Evolutionary conservation across 2,888 invertebrate species (phyloP).

Genomic region (Chironomus tentans): DNA sequence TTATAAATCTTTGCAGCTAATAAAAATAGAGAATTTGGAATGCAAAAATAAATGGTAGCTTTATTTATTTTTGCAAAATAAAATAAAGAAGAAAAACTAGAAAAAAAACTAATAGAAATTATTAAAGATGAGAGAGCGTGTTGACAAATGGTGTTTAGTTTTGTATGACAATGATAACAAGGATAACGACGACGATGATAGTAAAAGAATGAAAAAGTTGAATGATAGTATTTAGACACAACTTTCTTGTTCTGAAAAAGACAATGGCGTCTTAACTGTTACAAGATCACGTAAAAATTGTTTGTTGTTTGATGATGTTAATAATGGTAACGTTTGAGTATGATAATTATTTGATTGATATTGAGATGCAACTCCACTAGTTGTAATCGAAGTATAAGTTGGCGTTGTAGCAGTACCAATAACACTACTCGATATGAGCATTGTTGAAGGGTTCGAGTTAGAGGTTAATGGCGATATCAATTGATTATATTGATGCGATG

Average conservation of each 20-base stretch:
- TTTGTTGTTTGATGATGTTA: conserved; percentile 30
- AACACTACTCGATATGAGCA: conserved; percentile 5
- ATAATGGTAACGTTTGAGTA: conserved; percentile 19
- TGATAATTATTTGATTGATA: conserved; percentile 19
- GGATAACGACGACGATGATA: too few relatives aligned
- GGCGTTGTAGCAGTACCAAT: conserved; percentile 9
- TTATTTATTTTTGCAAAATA: too few relatives aligned
- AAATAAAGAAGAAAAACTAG: too few relatives aligned
- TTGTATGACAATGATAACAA: too few relatives aligned
- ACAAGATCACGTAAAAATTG: conserved; percentile 52
- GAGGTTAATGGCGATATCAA: conserved; percentile 43
- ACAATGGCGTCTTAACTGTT: conserved; percentile 56
- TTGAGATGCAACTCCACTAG: background rate
- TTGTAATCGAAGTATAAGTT: conserved; percentile 11
- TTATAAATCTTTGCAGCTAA: too few relatives aligned
- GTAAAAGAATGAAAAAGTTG: background rate
- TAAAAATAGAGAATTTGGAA: too few relatives aligned
- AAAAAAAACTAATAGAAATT: too few relatives aligned
- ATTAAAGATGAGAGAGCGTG: too few relatives aligned
- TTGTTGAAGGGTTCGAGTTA: background rate
- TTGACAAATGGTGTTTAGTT: too few relatives aligned
- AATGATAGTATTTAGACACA: conserved; percentile 48
- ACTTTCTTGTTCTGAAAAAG: conserved; percentile 59
- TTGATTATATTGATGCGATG: conserved; percentile 38
- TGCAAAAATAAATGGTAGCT: too few relatives aligned